A percentile compares a stretch with the other conserved stretches of the same genome.
Evolutionary conservation across 2,888 invertebrate genomes (phyloP).

Genomic region (Oligia latruncula): DNA sequence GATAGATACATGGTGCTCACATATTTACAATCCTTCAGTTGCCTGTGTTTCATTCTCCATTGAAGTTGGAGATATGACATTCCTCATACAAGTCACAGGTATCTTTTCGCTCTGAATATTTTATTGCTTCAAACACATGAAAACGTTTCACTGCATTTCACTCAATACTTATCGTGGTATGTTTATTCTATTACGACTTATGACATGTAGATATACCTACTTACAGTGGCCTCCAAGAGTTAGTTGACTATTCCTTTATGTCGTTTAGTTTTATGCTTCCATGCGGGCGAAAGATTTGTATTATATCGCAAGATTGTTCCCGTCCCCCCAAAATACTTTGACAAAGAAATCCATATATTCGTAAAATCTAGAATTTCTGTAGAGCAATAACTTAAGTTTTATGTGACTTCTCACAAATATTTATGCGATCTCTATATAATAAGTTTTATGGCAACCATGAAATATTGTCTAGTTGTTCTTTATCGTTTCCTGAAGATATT

Average conservation of each 20-base stretch:
- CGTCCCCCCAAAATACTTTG: not conserved
- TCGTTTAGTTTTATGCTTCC: not conserved
- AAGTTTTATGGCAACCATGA: slow-evolving; percentile 58
- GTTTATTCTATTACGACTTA: not conserved
- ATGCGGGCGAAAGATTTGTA: not conserved
- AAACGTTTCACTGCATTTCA: slow-evolving; percentile 8
- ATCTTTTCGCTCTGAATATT: slow-evolving; percentile 41
- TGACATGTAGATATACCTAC: too few relatives aligned
- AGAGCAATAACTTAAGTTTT: slow-evolving; percentile 35
- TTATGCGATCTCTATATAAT: slow-evolving; percentile 44
- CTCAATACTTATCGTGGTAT: not conserved
- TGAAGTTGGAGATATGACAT: not conserved
- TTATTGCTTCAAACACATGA: slow-evolving; percentile 25
- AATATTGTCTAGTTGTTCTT: slow-evolving; percentile 58
- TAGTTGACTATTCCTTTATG: too few relatives aligned
- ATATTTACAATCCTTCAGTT: too few relatives aligned
- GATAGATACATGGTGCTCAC: too few relatives aligned
- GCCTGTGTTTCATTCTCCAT: too few relatives aligned
- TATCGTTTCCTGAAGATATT: slow-evolving; percentile 48
- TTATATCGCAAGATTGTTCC: not conserved
- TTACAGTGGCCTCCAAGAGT: not conserved
- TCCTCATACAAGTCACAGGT: not conserved
- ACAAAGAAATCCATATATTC: not conserved
- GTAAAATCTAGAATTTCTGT: slow-evolving; percentile 10
- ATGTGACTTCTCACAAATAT: slow-evolving; percentile 52